Percentiles rank a stretch among this genome's conserved stretches.
Conservation (phyloP, 1,140 invertebrate species). For the Orchesella cincta region DNA sequence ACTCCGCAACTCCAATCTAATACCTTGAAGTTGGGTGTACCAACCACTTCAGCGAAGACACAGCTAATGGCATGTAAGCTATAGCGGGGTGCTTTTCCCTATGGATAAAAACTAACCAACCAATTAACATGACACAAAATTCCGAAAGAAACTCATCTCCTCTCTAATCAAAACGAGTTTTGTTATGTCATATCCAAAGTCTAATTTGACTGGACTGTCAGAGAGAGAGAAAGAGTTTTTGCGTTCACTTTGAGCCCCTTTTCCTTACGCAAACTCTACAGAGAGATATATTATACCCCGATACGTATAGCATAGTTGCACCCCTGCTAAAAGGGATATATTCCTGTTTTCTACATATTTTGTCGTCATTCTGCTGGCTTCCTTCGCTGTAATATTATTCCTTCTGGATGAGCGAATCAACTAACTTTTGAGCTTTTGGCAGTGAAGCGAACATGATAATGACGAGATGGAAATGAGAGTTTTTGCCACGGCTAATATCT, state of each 20-base stretch:
- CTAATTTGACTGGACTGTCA: constrained; percentile 29
- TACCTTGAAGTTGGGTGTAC: no score
- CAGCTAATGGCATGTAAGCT: no score
- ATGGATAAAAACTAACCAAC: constrained; percentile 28
- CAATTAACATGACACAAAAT: constrained; percentile 29
- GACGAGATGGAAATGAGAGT: not conserved
- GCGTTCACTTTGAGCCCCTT: not conserved
- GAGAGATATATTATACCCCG: no score
- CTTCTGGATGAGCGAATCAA: constrained; percentile 16
- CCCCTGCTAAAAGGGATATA: no score
- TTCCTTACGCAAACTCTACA: no score
- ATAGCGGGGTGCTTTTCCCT: no score
- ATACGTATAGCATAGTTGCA: no score
- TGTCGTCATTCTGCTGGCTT: constrained; percentile 11
- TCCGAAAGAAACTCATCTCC: constrained; percentile 2
- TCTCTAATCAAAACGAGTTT: constrained; percentile 19
- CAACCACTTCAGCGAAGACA: no score
- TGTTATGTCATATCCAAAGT: constrained; percentile 27
- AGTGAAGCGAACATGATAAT: constrained; percentile 6
- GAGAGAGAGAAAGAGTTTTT: not conserved
- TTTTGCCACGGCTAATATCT: not conserved
- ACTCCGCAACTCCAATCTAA: no score
- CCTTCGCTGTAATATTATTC: constrained; percentile 28
- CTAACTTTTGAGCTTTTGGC: constrained; percentile 26
- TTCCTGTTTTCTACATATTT: no score